Evolutionary conservation across 2,797 vertebrate species (phyloP).

Genomic region (Lepidocolaptes lacrymiger): DNA sequence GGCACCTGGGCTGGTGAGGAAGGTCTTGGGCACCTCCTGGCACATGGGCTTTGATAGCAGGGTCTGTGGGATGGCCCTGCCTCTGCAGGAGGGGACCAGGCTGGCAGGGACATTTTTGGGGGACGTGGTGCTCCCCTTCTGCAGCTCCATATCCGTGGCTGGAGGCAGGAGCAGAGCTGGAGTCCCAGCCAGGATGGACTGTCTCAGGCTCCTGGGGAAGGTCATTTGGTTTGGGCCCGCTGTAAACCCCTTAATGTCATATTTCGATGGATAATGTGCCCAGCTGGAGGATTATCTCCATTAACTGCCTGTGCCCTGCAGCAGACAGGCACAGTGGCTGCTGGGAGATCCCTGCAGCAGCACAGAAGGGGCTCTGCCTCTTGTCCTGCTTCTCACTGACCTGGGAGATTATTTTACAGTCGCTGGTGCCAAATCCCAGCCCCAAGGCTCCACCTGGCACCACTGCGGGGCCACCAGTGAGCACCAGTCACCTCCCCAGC

Average conservation of each 20-base stretch:
- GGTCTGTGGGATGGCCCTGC: neutral
- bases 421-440: neutral
- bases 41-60: neutral
- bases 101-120: neutral
- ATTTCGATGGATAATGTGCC: neutral
- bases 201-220: neutral
- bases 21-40: neutral
- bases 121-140: neutral
- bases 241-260: neutral
- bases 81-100: neutral
- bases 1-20: fast-evolving
- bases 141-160: neutral
- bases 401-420: neutral
- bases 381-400: fast-evolving
- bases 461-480: neutral
- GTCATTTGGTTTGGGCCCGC: neutral
- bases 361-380: fast-evolving
- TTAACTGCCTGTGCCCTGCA: neutral
- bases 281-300: neutral
- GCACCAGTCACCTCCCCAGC: neutral
- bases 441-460: neutral
- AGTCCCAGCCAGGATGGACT: neutral
- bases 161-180: neutral
- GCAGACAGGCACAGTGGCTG: neutral
- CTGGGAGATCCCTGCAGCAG: too few relatives aligned